phyloP scores from a whole-genome alignment of 2,113 vertebrate genomes.

The Nicator chloris region DNA sequence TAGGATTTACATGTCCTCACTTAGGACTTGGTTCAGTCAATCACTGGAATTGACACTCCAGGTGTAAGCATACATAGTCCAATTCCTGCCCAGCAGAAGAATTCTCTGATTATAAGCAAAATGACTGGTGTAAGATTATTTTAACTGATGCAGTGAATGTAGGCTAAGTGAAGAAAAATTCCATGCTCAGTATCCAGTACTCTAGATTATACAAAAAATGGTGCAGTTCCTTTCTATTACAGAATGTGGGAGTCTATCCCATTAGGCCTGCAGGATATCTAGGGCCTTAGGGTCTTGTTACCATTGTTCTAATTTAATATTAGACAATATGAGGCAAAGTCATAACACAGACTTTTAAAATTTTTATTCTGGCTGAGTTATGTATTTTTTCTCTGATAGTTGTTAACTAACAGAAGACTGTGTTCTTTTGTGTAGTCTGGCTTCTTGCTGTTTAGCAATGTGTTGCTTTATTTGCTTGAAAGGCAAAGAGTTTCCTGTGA shows the following conservation, averaged over 20 bases:
- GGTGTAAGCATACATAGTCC: not conserved
- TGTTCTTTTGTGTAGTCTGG: not conserved
- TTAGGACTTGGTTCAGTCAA: not conserved
- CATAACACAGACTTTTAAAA: not conserved
- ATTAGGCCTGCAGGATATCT: not conserved
- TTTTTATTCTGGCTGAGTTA: slow-evolving; percentile 18
- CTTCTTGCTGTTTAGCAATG: not conserved
- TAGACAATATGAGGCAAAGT: not conserved
- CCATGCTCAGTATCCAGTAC: not conserved
- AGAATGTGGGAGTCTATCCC: not conserved
- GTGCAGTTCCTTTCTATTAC: not conserved
- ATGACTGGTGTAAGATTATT: not conserved
- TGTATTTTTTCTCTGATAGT: slow-evolving; percentile 25
- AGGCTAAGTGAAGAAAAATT: not conserved
- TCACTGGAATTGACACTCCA: not conserved
- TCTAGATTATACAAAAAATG: not conserved
- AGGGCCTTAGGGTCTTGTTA: not conserved
- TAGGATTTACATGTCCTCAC: not conserved
- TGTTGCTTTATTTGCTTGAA: slow-evolving; percentile 33
- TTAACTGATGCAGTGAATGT: not conserved
- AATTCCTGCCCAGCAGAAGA: not conserved
- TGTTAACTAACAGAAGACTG: slow-evolving; percentile 51
- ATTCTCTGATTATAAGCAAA: not conserved
- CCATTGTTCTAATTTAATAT: not conserved
- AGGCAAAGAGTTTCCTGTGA: slow-evolving; percentile 44